A percentile compares a stretch with the other conserved stretches of the same genome.
Evolutionary conservation across 2,113 vertebrate genomes (phyloP).

Genomic region (Brachionichthys hirsutus): DNA sequence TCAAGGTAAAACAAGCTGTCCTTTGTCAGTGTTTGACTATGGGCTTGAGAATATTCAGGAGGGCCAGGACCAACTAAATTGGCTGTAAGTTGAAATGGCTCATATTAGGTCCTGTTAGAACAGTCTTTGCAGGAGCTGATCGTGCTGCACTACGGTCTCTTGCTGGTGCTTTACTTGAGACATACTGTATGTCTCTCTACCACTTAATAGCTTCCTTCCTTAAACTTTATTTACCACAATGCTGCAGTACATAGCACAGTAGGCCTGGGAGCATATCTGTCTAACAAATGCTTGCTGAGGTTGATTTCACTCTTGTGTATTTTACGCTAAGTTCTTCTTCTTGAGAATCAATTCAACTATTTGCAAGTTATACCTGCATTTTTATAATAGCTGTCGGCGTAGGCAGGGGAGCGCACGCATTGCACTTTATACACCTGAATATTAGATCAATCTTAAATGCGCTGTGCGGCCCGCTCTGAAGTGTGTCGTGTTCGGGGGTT

Average conservation of each 20-base stretch:
- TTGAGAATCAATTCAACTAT: constrained; percentile 9
- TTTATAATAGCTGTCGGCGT: constrained; percentile 3
- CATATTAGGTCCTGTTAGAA: not conserved
- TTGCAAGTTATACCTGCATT: not conserved
- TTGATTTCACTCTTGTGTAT: constrained; percentile 15
- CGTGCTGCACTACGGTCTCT: not conserved
- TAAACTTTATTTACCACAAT: constrained; percentile 3
- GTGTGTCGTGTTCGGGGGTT: constrained; percentile 18
- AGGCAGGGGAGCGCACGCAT: constrained; percentile 3
- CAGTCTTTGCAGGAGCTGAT: not conserved
- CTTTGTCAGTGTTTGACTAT: too few relatives aligned
- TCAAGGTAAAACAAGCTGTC: too few relatives aligned
- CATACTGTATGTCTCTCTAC: not conserved
- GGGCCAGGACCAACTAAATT: not conserved
- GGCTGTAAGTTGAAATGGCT: not conserved
- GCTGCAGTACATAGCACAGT: not conserved
- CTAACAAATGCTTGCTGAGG: constrained; percentile 10
- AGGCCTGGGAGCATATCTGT: not conserved
- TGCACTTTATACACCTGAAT: constrained; percentile 21
- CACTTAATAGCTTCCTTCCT: not conserved
- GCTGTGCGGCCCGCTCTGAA: constrained; percentile 15
- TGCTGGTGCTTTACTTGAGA: not conserved
- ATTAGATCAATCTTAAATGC: constrained; percentile 31
- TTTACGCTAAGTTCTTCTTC: constrained; percentile 12
- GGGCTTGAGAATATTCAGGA: not conserved